phyloP scores from a whole-genome alignment of 2,797 vertebrate genomes.

The Ambastaia sidthimunki region DNA sequence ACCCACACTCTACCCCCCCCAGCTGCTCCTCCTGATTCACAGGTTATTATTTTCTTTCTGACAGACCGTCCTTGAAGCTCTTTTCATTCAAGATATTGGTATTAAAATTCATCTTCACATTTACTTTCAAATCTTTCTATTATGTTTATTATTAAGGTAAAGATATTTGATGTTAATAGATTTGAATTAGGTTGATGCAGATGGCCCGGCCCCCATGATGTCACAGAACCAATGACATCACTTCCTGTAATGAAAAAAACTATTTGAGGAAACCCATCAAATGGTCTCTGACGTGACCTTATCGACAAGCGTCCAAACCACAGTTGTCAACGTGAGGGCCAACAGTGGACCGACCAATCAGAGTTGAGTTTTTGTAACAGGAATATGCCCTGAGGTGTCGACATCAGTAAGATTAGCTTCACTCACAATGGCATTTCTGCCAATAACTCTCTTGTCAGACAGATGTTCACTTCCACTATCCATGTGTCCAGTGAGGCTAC shows the following conservation, averaged over 20 bases:
- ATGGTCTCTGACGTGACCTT: neutral
- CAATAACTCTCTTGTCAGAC: constrained; percentile 57
- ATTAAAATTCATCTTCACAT: neutral
- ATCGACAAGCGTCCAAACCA: neutral
- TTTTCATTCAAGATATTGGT: neutral
- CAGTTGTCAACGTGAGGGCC: constrained; percentile 14
- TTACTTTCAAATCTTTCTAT: neutral
- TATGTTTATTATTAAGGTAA: neutral
- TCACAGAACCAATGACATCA: constrained; percentile 7
- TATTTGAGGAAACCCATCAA: constrained; percentile 3
- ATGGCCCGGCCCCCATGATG: neutral
- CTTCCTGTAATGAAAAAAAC: neutral
- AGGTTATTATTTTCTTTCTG: constrained; percentile 43
- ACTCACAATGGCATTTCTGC: constrained; percentile 62
- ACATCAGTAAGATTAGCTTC: constrained; percentile 38
- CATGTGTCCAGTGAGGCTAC: constrained; percentile 18
- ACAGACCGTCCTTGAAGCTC: constrained; percentile 43
- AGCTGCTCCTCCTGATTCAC: constrained; percentile 48
- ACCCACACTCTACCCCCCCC: constrained; percentile 55
- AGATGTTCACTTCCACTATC: constrained; percentile 22
- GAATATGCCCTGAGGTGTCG: constrained; percentile 22
- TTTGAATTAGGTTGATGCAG: neutral
- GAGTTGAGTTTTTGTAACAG: constrained; percentile 11
- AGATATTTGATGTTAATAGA: neutral
- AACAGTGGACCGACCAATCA: constrained; percentile 7